These are phyloP conservation scores for Octomys mimax DNA, from an alignment of 2,797 vertebrate genomes.

Conservation along the genomic window DNA sequence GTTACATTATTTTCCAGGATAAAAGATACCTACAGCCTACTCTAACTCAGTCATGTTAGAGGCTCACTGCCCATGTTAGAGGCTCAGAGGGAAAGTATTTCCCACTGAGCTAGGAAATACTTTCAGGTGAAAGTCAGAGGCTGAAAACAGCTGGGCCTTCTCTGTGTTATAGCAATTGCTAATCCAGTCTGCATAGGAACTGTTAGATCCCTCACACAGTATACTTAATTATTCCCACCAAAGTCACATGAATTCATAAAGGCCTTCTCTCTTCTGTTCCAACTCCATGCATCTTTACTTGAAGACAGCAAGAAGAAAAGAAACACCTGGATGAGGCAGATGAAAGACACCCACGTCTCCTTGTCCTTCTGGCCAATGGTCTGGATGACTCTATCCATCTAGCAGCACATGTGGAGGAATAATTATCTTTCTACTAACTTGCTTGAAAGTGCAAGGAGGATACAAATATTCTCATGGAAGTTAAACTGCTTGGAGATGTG, in stretches of 20 bases:
- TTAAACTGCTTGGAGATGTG: slow-evolving; percentile 20
- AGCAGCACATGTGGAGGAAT: slow-evolving; percentile 61
- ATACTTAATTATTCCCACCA: background rate
- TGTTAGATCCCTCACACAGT: background rate
- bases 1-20: background rate
- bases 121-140: slow-evolving; percentile 23
- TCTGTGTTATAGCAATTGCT: background rate
- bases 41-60: slow-evolving; percentile 47
- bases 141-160: background rate
- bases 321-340: slow-evolving; percentile 39
- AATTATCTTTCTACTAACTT: slow-evolving; percentile 68
- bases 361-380: slow-evolving; percentile 50
- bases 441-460: slow-evolving; percentile 54
- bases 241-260: background rate
- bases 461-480: slow-evolving; percentile 53
- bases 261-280: background rate
- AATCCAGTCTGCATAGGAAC: background rate
- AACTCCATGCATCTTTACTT: slow-evolving; percentile 16
- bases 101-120: slow-evolving; percentile 17
- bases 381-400: slow-evolving; percentile 62
- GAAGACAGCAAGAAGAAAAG: slow-evolving; percentile 43
- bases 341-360: background rate
- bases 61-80: background rate
- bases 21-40: background rate
- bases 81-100: too few relatives aligned